These are phyloP conservation scores for Agonopterix arenella DNA, from an alignment of 2,888 invertebrate species.

Conservation along the genomic window DNA sequence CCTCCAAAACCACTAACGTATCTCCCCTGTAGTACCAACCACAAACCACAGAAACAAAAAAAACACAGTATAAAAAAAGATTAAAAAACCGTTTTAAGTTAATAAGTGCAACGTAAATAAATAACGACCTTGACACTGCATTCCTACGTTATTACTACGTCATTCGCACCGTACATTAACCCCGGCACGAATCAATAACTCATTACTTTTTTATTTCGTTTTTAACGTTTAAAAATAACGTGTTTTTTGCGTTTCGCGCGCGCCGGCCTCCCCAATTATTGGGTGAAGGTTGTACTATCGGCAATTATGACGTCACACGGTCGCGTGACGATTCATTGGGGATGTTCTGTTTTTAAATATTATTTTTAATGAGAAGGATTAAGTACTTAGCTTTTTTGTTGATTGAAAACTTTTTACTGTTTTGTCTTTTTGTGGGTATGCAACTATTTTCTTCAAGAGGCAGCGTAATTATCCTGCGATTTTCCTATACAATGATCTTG, in stretches of 20 bases:
- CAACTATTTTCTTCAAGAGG: no score
- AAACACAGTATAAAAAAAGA: no score
- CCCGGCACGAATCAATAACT: slow-evolving; percentile 48
- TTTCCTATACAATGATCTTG: no score
- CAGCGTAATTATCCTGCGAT: no score
- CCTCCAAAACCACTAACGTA: no score
- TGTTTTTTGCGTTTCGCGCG: slow-evolving; percentile 35
- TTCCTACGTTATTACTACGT: slow-evolving; percentile 17
- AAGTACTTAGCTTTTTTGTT: no score
- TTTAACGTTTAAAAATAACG: slow-evolving; percentile 54
- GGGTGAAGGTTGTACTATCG: slow-evolving; percentile 24
- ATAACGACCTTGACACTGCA: slow-evolving; percentile 44
- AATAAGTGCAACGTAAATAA: slow-evolving; percentile 31
- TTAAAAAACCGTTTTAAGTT: slow-evolving; percentile 15
- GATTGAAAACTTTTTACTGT: no score
- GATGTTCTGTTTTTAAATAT: background rate
- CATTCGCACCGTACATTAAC: slow-evolving; percentile 28
- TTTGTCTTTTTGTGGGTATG: no score
- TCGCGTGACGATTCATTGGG: slow-evolving; percentile 16
- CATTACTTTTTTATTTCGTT: slow-evolving; percentile 60
- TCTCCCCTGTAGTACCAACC: no score
- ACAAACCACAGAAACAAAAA: no score
- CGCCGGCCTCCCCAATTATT: slow-evolving; percentile 31
- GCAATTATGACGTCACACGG: slow-evolving; percentile 38
- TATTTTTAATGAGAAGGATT: background rate